phyloP scores from a whole-genome alignment of 2,113 vertebrate genomes.

The Setophaga coronata region DNA sequence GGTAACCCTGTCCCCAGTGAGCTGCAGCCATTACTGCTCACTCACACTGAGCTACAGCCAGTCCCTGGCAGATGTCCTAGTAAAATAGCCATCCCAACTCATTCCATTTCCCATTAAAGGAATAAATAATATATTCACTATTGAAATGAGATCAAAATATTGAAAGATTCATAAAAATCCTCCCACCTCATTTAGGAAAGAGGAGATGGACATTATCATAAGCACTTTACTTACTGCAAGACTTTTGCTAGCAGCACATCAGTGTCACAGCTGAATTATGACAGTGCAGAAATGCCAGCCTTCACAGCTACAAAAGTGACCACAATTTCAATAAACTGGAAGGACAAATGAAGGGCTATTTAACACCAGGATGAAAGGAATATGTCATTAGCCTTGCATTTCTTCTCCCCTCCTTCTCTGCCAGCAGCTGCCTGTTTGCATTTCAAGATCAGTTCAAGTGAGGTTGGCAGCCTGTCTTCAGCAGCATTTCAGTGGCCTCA shows the following conservation, averaged over 20 bases:
- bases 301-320: neutral
- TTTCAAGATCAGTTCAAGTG: neutral
- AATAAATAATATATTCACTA: neutral
- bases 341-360: constrained; percentile 1
- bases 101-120: constrained; percentile 14
- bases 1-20: neutral
- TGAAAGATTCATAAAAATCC: constrained; percentile 14
- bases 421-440: neutral
- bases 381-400: neutral
- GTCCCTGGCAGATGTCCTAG: constrained; percentile 20
- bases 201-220: neutral
- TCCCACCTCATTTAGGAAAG: neutral
- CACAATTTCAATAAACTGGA: constrained; percentile 2
- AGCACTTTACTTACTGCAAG: neutral
- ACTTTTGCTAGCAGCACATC: constrained; percentile 6
- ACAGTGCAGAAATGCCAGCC: neutral
- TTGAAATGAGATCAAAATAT: constrained; percentile 43
- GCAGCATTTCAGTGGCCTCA: neutral
- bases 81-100: neutral
- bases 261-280: constrained; percentile 9
- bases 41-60: neutral
- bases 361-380: neutral
- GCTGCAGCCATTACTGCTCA: neutral
- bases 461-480: neutral
- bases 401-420: neutral